A percentile compares a stretch with the other conserved stretches of the same genome.
Conservation (phyloP, 2,888 invertebrate species). For the Microplitis deprimator region DNA sequence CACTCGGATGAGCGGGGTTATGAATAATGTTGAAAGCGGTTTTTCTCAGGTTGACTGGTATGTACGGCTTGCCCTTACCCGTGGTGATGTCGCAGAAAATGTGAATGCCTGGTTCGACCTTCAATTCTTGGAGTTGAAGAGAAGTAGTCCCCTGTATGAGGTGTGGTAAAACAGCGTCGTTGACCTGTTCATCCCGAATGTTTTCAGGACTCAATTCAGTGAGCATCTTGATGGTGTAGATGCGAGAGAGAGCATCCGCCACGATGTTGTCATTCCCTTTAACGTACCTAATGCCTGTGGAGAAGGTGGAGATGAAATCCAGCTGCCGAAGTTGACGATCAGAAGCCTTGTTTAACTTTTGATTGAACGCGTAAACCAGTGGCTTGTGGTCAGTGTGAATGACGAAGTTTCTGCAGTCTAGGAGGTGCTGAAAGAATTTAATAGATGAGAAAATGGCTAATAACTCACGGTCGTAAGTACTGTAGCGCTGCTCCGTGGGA, state of each 20-base stretch:
- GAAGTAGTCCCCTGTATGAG: too few relatives aligned
- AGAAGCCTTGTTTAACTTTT: conserved; percentile 38
- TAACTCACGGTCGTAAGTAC: too few relatives aligned
- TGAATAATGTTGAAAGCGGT: too few relatives aligned
- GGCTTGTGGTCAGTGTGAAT: conserved; percentile 49
- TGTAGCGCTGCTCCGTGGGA: too few relatives aligned
- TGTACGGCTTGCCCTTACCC: conserved; percentile 24
- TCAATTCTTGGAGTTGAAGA: too few relatives aligned
- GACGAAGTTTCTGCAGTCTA: conserved; percentile 44
- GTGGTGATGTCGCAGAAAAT: not conserved
- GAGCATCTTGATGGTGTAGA: too few relatives aligned
- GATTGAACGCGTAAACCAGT: conserved; percentile 43
- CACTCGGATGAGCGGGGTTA: too few relatives aligned
- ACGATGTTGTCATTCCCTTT: conserved; percentile 43
- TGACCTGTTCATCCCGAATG: too few relatives aligned
- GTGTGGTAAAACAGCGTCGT: too few relatives aligned
- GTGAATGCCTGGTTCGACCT: too few relatives aligned
- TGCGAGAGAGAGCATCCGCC: too few relatives aligned
- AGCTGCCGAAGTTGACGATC: conserved; percentile 43
- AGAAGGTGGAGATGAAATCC: conserved; percentile 42
- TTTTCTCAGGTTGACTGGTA: conserved; percentile 18
- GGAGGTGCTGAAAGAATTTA: conserved; percentile 40
- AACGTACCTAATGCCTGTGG: conserved; percentile 40
- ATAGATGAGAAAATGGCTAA: conserved; percentile 37
- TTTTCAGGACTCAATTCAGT: too few relatives aligned